Percentiles rank a stretch among this genome's conserved stretches.
phyloP scores from a whole-genome alignment of 2,113 vertebrate genomes.

The Hippocampus mohnikei region DNA sequence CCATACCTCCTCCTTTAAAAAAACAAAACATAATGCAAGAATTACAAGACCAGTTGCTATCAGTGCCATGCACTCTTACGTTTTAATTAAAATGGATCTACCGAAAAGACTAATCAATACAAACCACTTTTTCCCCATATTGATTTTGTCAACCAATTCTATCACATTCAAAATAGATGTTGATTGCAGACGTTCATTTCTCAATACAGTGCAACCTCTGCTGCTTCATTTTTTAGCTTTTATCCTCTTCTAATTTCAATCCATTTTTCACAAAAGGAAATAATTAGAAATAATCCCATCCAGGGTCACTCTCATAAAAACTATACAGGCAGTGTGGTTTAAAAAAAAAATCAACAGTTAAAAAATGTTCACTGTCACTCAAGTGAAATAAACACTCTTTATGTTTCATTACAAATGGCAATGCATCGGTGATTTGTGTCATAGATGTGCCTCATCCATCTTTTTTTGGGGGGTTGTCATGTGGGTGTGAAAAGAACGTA shows the following conservation, averaged over 20 bases:
- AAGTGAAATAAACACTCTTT: neutral
- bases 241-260: neutral
- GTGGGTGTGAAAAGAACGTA: too few species aligned
- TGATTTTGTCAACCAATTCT: constrained; percentile 74
- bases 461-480: too few species aligned
- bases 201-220: neutral
- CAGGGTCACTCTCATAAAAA: neutral
- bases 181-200: constrained; percentile 29
- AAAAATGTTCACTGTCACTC: neutral
- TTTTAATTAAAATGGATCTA: constrained; percentile 79
- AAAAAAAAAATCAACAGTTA: neutral
- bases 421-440: too few species aligned
- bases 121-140: constrained; percentile 64
- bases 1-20: constrained; percentile 38
- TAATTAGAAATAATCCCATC: neutral
- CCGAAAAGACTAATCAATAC: constrained; percentile 77
- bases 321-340: neutral
- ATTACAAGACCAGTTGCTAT: constrained; percentile 49
- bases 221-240: neutral
- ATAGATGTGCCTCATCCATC: too few species aligned
- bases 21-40: constrained; percentile 47
- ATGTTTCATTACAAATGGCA: too few species aligned
- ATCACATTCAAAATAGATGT: constrained; percentile 71
- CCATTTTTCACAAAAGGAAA: neutral
- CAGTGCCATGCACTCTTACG: constrained; percentile 70